Conservation (phyloP, 64 coral and sea anemone genomes). For the Catalaphyllia jardinei region DNA sequence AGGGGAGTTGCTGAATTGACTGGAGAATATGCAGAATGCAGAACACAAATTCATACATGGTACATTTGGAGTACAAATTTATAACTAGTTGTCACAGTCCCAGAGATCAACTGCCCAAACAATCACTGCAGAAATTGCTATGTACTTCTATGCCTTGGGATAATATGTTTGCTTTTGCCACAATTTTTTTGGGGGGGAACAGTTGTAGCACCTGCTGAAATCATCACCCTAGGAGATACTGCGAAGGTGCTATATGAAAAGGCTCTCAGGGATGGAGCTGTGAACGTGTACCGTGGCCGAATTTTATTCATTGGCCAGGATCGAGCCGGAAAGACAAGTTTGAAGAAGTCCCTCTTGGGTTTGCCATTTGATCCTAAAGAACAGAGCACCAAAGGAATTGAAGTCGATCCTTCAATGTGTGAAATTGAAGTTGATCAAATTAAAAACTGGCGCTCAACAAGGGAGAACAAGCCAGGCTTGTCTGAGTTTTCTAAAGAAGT, state of each 20-base stretch:
- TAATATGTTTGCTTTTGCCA: not conserved
- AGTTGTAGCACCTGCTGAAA: not conserved
- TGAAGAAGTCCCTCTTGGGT: constrained; percentile 54
- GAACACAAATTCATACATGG: too few species aligned
- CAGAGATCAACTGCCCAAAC: too few species aligned
- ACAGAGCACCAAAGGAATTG: constrained; percentile 35
- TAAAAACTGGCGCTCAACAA: constrained; percentile 30
- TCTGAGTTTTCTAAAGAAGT: not conserved
- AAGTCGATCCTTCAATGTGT: constrained; percentile 44
- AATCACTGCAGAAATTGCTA: too few species aligned
- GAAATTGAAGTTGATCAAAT: constrained; percentile 15
- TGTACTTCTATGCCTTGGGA: too few species aligned
- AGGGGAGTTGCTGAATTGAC: too few species aligned
- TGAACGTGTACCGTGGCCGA: constrained; percentile 26
- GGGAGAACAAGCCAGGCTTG: not conserved
- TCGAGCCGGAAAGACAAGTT: constrained; percentile 47
- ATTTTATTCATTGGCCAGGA: constrained; percentile 49
- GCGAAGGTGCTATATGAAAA: constrained; percentile 14
- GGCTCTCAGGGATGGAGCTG: constrained; percentile 12
- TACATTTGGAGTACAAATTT: too few species aligned
- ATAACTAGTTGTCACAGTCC: too few species aligned
- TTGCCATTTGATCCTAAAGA: constrained; percentile 51
- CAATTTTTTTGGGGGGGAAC: not conserved
- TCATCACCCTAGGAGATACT: not conserved
- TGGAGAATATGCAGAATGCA: too few species aligned